phyloP scores from a whole-genome alignment of 2,797 vertebrate species.

The Smutsia temminckii region DNA sequence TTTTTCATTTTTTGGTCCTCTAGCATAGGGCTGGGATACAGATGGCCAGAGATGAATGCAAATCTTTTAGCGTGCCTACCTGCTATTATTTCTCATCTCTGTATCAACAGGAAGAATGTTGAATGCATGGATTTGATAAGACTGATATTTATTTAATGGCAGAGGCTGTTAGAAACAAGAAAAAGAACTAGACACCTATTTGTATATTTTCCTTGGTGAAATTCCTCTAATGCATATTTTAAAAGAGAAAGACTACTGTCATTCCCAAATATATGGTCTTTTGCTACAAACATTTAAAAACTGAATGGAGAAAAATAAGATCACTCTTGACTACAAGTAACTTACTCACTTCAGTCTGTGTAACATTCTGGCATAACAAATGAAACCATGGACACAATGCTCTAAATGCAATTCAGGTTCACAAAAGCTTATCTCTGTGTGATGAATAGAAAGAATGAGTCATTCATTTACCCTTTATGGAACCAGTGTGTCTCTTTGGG shows the following conservation, averaged over 20 bases:
- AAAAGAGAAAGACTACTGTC: slow-evolving; percentile 20
- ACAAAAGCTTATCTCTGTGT: slow-evolving; percentile 56
- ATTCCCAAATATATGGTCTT: slow-evolving; percentile 49
- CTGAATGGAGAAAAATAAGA: slow-evolving; percentile 58
- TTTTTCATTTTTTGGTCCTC: background rate
- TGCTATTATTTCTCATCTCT: background rate
- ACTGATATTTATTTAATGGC: background rate
- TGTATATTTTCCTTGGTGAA: background rate
- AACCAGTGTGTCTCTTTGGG: slow-evolving; percentile 22
- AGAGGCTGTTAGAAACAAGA: background rate
- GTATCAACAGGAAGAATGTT: slow-evolving; percentile 5
- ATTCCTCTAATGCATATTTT: background rate
- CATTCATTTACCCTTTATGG: slow-evolving; percentile 38
- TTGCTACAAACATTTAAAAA: slow-evolving; percentile 46
- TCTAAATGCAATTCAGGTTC: slow-evolving; percentile 45
- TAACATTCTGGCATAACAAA: slow-evolving; percentile 44
- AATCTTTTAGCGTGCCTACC: background rate
- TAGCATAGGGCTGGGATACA: background rate
- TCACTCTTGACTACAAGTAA: slow-evolving; percentile 49
- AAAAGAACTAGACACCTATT: background rate
- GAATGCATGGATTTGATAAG: background rate
- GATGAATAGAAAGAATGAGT: slow-evolving; percentile 42
- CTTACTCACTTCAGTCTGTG: slow-evolving; percentile 34
- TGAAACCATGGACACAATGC: slow-evolving; percentile 55
- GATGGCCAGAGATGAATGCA: background rate